Evolutionary conservation across 2,113 vertebrate genomes (phyloP), one percentile per base, ranked within the genome.

Genomic region (Istiophorus platypterus): DNA sequence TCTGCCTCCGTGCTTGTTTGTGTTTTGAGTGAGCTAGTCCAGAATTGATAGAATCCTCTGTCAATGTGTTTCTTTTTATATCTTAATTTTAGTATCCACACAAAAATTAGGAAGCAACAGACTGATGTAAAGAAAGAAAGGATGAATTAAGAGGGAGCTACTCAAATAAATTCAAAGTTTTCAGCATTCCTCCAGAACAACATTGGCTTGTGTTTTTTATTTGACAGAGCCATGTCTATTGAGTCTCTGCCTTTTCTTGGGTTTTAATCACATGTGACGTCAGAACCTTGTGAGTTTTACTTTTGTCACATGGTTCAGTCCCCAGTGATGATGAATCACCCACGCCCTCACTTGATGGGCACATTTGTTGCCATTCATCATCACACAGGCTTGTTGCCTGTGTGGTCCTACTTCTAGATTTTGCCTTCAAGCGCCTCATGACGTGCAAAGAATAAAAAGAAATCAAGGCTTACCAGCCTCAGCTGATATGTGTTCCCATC

Each of bases 51-150:
- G n/a, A n/a, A 34, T 5, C 17, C 80, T 61, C 65, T 59, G 82
- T 24, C 75, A 66, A 80, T 78, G 81, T 84, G 78, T 59, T 62
- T 89, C 79, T 72, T 11, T 77, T 76, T 15, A 62, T 49, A 49
- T 57, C 29, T 42, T 71, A 18, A 56, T 70, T 67, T 69, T 27
- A 65, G 49, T 12, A 45, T 45, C 47, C 49, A 12, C 59, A 76
- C 34, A 76, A 54, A 11, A 49, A 61, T 39, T 59, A 73, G 34
- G 57, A 67, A 65, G 66, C 26, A 31, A 26, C 26, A 4, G 5
- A 75, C 57, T 64, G 15, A 29, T 70, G 27, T 12, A 76, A 85
- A 65, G n/a, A 47, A 73, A 61, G 5, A 5, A 27, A 20, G 31
- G 14, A 31, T 41, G 12, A 52, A 58, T 65, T 72, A 42, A 66